A percentile compares a stretch with the other conserved stretches of the same genome.
Evolutionary conservation across 2,888 invertebrate species (phyloP).

Genomic region (Ophioninae sp.): DNA sequence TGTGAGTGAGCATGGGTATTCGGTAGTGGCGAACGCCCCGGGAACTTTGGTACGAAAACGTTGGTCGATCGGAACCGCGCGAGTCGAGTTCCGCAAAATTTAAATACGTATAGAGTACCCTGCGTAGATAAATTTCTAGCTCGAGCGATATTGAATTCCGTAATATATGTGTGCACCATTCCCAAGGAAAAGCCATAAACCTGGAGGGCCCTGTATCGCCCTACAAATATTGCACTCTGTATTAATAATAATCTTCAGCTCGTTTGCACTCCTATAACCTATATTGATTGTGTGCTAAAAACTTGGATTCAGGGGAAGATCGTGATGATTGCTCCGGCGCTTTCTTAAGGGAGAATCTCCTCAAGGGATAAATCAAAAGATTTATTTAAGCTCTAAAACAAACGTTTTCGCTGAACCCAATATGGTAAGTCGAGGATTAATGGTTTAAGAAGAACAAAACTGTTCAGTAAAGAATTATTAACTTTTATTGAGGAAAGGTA

Average conservation of each 20-base stretch:
- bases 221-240: slow-evolving; percentile 9
- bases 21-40: slow-evolving; percentile 3
- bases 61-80: slow-evolving; percentile 32
- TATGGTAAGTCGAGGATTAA: too few species aligned
- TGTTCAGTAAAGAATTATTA: too few species aligned
- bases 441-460: too few species aligned
- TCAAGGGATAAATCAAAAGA: too few species aligned
- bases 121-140: slow-evolving; percentile 59
- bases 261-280: neutral
- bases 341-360: neutral
- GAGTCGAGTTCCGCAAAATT: slow-evolving; percentile 27
- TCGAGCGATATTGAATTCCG: slow-evolving; percentile 60
- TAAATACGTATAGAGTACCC: slow-evolving; percentile 41
- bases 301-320: neutral
- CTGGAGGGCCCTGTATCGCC: neutral
- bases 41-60: slow-evolving; percentile 38
- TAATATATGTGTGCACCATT: slow-evolving; percentile 11
- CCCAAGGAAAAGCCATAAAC: neutral
- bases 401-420: too few species aligned
- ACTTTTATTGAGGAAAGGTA: too few species aligned
- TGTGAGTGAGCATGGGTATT: neutral
- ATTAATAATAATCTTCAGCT: slow-evolving; percentile 7
- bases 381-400: too few species aligned
- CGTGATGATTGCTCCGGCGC: neutral
- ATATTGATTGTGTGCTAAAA: neutral